Evolutionary conservation across 2,113 vertebrate genomes (phyloP).

Genomic region (Struthio camelus): DNA sequence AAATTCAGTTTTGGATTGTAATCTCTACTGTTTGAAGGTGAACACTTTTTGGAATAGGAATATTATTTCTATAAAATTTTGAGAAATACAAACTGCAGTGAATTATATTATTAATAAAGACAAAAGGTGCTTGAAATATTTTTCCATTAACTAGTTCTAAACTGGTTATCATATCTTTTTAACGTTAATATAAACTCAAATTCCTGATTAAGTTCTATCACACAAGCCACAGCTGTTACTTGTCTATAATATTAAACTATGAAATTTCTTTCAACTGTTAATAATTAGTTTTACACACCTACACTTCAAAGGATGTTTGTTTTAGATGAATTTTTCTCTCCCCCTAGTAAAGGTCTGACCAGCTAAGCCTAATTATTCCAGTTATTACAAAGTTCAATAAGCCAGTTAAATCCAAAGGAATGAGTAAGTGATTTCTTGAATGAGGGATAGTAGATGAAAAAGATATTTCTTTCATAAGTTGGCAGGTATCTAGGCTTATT

Average conservation of each 20-base stretch:
- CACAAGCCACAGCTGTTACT: background rate
- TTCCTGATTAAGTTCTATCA: background rate
- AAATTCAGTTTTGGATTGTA: background rate
- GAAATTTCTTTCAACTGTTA: background rate
- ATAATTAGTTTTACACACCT: background rate
- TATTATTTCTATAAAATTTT: background rate
- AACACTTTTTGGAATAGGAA: background rate
- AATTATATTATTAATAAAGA: background rate
- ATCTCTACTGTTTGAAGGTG: background rate
- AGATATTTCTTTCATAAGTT: background rate
- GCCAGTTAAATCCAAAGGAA: background rate
- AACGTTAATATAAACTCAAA: background rate
- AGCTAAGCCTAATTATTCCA: background rate
- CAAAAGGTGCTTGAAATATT: background rate
- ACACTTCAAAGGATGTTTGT: background rate
- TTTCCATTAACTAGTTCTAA: background rate
- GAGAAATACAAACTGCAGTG: background rate
- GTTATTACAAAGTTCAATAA: background rate
- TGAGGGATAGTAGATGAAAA: background rate
- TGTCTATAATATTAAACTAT: background rate
- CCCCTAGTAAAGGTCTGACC: background rate
- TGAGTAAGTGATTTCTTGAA: background rate
- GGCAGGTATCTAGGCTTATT: background rate
- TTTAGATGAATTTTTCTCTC: background rate
- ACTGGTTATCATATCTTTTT: background rate